Conservation (phyloP, 2,797 vertebrate genomes). For the Oreonectes daqikongensis region DNA sequence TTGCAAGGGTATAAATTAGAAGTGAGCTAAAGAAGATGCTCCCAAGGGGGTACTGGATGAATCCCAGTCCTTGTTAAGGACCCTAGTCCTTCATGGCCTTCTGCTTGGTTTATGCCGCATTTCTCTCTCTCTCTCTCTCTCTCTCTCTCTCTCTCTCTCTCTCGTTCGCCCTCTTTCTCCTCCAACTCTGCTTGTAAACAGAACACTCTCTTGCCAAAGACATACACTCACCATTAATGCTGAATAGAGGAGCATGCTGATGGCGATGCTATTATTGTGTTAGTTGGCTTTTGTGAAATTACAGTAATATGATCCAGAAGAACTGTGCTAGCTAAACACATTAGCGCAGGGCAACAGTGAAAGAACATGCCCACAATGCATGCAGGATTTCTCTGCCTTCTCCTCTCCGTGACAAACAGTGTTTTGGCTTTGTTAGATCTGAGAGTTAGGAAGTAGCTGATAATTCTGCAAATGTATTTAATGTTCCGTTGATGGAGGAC, state of each 20-base stretch:
- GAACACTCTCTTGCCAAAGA: constrained; percentile 46
- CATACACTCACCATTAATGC: constrained; percentile 46
- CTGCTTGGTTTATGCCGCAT: constrained; percentile 45
- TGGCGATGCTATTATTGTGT: constrained; percentile 51
- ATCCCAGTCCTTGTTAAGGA: constrained; percentile 63
- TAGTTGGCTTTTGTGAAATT: constrained; percentile 51
- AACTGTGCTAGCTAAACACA: constrained; percentile 48
- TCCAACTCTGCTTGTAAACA: constrained; percentile 49
- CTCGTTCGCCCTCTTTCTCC: constrained; percentile 7
- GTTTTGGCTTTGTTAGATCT: constrained; percentile 36
- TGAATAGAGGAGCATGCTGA: constrained; percentile 41
- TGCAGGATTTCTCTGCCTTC: constrained; percentile 3
- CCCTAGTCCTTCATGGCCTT: constrained; percentile 57
- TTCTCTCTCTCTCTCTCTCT: constrained; percentile 43
- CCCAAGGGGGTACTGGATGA: constrained; percentile 64
- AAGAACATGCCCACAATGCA: constrained; percentile 30
- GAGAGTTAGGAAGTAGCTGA: constrained; percentile 15
- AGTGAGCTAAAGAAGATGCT: constrained; percentile 65
- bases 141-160: background rate
- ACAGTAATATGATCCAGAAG: constrained; percentile 51
- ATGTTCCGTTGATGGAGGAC: constrained; percentile 12
- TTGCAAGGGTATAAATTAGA: constrained; percentile 74
- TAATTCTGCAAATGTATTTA: constrained; percentile 35
- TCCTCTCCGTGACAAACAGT: constrained; percentile 2
- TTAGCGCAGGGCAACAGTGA: constrained; percentile 34